These are phyloP conservation scores for Yponomeuta cagnagella DNA, from an alignment of 2,888 invertebrate species.

Conservation along the genomic window DNA sequence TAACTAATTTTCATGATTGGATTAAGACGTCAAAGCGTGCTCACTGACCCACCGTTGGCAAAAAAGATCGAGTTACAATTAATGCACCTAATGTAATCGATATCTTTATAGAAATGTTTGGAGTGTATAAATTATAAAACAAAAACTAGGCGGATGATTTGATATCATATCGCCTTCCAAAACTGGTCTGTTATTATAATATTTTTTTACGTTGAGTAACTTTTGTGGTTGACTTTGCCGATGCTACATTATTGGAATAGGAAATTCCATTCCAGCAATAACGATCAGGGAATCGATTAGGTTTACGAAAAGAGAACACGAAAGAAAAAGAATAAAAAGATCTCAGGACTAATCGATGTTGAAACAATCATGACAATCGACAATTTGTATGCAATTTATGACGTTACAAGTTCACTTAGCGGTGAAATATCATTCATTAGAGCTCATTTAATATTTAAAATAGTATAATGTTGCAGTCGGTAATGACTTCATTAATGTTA, in stretches of 20 bases:
- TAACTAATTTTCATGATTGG: conserved; percentile 65
- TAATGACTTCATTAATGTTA: conserved; percentile 42
- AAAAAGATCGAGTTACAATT: conserved; percentile 53
- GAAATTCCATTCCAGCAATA: conserved; percentile 43
- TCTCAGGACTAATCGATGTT: conserved; percentile 31
- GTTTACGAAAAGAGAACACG: conserved; percentile 16
- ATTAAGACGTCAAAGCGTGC: conserved; percentile 70
- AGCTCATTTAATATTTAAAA: conserved; percentile 69
- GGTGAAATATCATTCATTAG: conserved; percentile 64
- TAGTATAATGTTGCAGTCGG: conserved; percentile 37
- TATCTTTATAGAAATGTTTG: conserved; percentile 24
- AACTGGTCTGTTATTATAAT: background rate
- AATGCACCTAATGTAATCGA: conserved; percentile 33
- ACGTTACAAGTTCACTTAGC: conserved; percentile 50
- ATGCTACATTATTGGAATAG: conserved; percentile 29
- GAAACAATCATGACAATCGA: conserved; percentile 53
- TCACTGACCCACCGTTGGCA: conserved; percentile 54
- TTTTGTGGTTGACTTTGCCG: conserved; percentile 21
- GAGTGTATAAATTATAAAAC: background rate
- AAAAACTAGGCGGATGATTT: conserved; percentile 8
- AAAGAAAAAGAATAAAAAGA: conserved; percentile 32
- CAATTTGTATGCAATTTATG: conserved; percentile 66
- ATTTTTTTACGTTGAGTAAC: background rate
- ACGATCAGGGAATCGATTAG: conserved; percentile 32
- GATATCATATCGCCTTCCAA: background rate